Percentiles rank a stretch among this genome's conserved stretches.
phyloP scores from a whole-genome alignment of 2,113 vertebrate genomes.

The Leuciscus idus region DNA sequence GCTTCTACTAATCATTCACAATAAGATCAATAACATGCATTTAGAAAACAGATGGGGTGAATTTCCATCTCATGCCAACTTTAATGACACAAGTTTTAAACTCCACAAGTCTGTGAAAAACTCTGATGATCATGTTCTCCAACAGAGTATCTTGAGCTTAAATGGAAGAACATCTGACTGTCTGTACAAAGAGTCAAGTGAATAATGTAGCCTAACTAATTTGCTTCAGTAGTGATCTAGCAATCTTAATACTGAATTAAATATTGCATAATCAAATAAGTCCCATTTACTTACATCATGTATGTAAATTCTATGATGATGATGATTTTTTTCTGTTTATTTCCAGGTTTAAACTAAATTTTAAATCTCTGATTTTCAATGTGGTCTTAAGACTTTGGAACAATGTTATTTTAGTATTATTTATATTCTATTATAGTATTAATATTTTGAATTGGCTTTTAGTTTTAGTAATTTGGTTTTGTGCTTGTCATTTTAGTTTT shows the following conservation, averaged over 20 bases:
- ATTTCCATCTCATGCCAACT: background rate
- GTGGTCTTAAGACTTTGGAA: background rate
- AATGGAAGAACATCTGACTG: background rate
- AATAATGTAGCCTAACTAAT: background rate
- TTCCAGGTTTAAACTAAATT: background rate
- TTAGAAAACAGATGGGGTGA: background rate
- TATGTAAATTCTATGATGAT: too few species aligned
- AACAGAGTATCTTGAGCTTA: background rate
- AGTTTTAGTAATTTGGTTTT: background rate
- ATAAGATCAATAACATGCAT: background rate
- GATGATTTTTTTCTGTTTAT: background rate
- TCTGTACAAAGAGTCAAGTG: background rate
- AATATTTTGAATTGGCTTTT: background rate
- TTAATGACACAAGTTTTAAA: background rate
- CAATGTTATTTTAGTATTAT: background rate
- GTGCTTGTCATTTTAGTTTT: background rate
- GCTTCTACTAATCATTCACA: too few species aligned
- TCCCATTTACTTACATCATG: background rate
- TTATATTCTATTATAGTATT: background rate
- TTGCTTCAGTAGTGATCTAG: background rate
- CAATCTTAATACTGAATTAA: background rate
- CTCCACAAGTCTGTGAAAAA: background rate
- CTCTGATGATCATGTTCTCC: background rate
- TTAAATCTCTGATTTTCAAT: background rate
- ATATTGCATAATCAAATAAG: background rate